Conservation (phyloP, 2,113 vertebrate genomes). For the Phyllostomus discolor region DNA sequence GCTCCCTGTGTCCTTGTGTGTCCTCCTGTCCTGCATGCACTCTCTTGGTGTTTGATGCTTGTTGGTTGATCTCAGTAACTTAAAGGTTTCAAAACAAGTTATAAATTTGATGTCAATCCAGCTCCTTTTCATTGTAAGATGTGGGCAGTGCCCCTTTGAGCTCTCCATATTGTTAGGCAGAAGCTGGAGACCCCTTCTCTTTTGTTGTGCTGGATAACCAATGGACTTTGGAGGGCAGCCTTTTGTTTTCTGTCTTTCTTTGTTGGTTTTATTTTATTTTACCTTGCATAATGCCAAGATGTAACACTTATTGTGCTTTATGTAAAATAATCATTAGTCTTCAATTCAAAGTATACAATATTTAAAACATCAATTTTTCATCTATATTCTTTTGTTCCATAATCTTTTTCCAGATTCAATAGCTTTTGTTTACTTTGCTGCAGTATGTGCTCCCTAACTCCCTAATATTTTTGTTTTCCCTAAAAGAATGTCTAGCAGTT, state of each 20-base stretch:
- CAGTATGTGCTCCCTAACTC: accelerated
- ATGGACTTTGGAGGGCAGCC: background rate
- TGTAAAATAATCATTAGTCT: background rate
- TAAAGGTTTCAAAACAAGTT: background rate
- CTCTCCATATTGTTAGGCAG: background rate
- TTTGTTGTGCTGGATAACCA: background rate
- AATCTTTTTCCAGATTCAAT: background rate
- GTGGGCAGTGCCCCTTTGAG: background rate
- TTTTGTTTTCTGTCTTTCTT: background rate
- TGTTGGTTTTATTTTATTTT: background rate
- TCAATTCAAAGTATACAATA: background rate
- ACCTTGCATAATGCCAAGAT: background rate
- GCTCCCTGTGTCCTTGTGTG: accelerated
- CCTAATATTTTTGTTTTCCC: background rate
- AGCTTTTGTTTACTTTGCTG: background rate
- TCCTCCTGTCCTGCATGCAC: background rate
- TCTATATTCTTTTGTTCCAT: background rate
- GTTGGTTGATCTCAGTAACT: background rate
- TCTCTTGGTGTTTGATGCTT: background rate
- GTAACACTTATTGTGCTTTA: background rate
- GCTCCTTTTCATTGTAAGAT: background rate
- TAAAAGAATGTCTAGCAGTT: background rate
- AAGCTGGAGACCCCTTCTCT: background rate
- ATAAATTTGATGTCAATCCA: background rate
- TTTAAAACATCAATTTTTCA: background rate